A percentile compares a stretch with the other conserved stretches of the same genome.
These are phyloP conservation scores for Phenacoccus solenopsis DNA, from an alignment of 1,140 invertebrate species.

Conservation along the genomic window DNA sequence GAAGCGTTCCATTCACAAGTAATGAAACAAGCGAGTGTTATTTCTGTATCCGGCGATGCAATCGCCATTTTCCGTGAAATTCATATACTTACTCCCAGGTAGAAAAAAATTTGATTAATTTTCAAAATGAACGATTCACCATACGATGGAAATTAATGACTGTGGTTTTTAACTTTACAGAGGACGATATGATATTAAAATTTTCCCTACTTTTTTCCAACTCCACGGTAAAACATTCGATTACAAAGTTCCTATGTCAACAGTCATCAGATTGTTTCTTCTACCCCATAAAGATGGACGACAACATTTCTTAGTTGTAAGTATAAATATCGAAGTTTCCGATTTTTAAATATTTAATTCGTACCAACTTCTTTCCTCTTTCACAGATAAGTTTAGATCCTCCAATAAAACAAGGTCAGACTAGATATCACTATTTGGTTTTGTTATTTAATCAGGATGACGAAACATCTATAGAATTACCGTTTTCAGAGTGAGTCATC, in stretches of 20 bases:
- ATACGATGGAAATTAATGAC: constrained; percentile 18
- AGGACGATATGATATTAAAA: constrained; percentile 99
- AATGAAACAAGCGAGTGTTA: constrained; percentile 93
- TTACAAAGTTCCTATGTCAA: constrained; percentile 97
- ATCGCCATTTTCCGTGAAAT: constrained; percentile 94
- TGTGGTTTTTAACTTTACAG: constrained; percentile 44
- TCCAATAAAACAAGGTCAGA: constrained; percentile 99
- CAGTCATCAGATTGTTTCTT: constrained; percentile 84
- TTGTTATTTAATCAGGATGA: constrained; percentile 85
- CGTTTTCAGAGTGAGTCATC: constrained; percentile 66
- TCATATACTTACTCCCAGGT: constrained; percentile 95
- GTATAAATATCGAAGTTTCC: constrained; percentile 15
- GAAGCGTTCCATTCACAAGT: constrained; percentile 93
- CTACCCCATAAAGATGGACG: constrained; percentile 95
- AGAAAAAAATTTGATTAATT: constrained; percentile 24
- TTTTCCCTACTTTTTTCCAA: constrained; percentile 95
- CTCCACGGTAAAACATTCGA: constrained; percentile 99
- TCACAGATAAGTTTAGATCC: constrained; percentile 79
- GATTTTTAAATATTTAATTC: background rate
- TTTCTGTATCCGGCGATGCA: constrained; percentile 93
- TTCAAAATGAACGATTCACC: constrained; percentile 19
- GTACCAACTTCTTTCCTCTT: constrained; percentile 3
- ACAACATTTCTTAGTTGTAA: constrained; percentile 96
- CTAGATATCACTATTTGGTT: constrained; percentile 89
- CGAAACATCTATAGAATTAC: constrained; percentile 84